Evolutionary conservation across 1,140 invertebrate genomes (phyloP).

Genomic region (Mya arenaria): DNA sequence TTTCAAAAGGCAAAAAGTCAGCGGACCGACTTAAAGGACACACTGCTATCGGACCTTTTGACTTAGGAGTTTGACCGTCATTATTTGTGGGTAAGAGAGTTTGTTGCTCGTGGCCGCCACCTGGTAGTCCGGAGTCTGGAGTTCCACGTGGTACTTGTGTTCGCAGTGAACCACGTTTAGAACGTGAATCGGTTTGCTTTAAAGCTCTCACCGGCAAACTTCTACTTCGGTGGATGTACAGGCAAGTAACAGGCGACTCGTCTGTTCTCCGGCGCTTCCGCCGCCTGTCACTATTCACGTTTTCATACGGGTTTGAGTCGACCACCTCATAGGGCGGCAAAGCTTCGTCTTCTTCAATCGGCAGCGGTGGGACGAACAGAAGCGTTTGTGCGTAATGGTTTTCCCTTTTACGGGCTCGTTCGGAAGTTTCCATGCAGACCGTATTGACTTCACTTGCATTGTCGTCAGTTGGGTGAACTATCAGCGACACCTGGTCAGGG

Average conservation of each 20-base stretch:
- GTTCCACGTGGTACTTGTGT: conserved; percentile 8
- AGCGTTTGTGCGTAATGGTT: conserved; percentile 13
- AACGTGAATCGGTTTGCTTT: not conserved
- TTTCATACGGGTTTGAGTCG: not conserved
- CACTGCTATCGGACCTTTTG: no score
- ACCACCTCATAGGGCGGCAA: conserved; percentile 40
- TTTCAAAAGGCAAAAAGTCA: conserved; percentile 4
- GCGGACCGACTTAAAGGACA: conserved; percentile 34
- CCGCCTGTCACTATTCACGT: not conserved
- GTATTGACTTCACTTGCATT: conserved; percentile 23
- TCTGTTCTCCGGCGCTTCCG: conserved; percentile 24
- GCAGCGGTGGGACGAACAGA: conserved; percentile 40
- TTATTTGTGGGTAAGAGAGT: not conserved
- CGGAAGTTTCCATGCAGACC: not conserved
- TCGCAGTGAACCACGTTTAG: not conserved
- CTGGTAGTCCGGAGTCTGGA: not conserved
- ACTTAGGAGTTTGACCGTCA: no score
- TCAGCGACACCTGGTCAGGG: conserved; percentile 2
- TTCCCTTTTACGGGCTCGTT: not conserved
- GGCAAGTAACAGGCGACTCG: not conserved
- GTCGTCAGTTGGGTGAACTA: conserved; percentile 34
- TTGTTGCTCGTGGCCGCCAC: not conserved
- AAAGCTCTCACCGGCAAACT: not conserved
- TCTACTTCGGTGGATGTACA: not conserved
- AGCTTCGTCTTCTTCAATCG: conserved; percentile 46